A percentile compares a stretch with the other conserved stretches of the same genome.
Conservation (phyloP, 2,113 vertebrate species). For the Gallinago paraguaiae region DNA sequence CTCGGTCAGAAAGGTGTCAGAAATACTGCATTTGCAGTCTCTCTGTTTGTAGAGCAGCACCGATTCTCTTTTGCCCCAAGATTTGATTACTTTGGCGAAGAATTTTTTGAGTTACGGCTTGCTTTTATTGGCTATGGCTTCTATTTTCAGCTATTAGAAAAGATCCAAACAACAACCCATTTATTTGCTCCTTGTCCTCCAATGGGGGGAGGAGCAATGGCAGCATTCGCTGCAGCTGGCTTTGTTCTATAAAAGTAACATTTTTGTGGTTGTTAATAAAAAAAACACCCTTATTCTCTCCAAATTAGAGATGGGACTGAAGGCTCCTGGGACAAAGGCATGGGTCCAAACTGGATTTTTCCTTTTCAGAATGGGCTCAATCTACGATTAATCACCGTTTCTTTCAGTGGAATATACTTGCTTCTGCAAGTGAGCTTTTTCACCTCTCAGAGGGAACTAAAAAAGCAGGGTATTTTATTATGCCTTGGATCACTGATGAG, state of each 20-base stretch:
- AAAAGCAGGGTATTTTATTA: conserved; percentile 3
- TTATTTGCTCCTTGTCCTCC: conserved; percentile 8
- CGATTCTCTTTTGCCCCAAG: background rate
- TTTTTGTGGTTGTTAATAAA: conserved; percentile 4
- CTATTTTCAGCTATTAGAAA: conserved; percentile 7
- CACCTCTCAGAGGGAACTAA: conserved; percentile 6
- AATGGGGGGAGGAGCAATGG: background rate
- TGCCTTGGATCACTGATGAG: conserved; percentile 36
- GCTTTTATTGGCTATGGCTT: background rate
- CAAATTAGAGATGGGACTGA: background rate
- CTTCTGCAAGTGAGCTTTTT: background rate
- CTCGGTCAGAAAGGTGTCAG: background rate
- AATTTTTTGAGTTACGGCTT: background rate
- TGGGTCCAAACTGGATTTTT: background rate
- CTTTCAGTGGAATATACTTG: background rate
- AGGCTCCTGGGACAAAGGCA: background rate
- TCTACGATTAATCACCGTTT: conserved; percentile 19
- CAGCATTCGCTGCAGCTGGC: background rate
- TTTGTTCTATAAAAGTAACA: background rate
- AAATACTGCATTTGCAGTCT: background rate
- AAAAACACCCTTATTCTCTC: background rate
- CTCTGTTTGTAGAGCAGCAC: background rate
- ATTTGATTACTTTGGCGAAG: background rate
- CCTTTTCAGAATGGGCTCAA: background rate
- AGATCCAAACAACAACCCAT: background rate